Evolutionary conservation across 2,888 invertebrate species (phyloP).

Genomic region (Ormia ochracea): DNA sequence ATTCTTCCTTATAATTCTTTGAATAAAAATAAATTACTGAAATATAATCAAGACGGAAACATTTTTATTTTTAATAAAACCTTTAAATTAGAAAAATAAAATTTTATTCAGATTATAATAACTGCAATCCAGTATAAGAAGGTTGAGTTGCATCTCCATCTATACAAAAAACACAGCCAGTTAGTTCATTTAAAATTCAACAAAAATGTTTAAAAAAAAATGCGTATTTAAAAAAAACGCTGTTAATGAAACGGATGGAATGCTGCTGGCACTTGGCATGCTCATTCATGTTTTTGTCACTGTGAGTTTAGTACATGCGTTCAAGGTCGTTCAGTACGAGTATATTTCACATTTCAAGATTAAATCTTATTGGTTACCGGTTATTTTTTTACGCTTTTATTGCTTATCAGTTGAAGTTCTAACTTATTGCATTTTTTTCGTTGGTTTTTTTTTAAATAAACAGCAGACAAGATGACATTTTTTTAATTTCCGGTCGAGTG

Average conservation of each 20-base stretch:
- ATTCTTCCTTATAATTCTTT: no score
- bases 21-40: no score
- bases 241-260: not conserved
- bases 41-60: no score
- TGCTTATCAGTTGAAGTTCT: not conserved
- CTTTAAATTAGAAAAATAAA: no score
- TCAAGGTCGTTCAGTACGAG: constrained; percentile 38
- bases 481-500: constrained; percentile 25
- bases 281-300: not conserved
- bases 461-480: constrained; percentile 21
- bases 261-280: not conserved
- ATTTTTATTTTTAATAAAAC: no score
- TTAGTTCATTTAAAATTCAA: not conserved
- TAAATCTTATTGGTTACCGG: constrained; percentile 22
- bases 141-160: no score
- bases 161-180: not conserved
- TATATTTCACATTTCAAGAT: not conserved
- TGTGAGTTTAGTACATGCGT: no score
- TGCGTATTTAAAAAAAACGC: no score
- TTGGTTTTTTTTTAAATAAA: not conserved
- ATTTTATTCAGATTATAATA: no score
- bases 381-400: not conserved
- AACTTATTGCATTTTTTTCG: not conserved
- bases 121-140: no score
- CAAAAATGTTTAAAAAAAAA: no score